A percentile compares a stretch with the other conserved stretches of the same genome.
These are phyloP conservation scores for Crypturellus tataupa DNA, from an alignment of 2,797 vertebrate genomes.

Conservation along the genomic window DNA sequence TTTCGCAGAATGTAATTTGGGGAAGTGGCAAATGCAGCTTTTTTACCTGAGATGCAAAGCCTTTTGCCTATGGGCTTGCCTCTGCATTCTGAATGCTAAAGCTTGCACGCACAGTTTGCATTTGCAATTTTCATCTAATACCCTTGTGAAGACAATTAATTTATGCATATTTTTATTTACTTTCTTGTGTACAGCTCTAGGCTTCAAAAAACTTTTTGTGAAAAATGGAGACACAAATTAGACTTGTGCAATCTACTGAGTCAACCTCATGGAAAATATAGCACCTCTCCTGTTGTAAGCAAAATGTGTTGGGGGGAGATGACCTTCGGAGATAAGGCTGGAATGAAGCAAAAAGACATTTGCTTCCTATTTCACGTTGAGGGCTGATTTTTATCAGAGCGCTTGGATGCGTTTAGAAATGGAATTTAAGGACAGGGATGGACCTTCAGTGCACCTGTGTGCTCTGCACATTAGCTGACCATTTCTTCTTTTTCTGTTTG, in stretches of 20 bases:
- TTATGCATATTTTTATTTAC: not conserved
- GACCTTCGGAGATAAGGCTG: constrained; percentile 77
- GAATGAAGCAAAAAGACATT: constrained; percentile 73
- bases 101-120: constrained; percentile 1
- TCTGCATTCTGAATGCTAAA: not conserved
- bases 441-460: constrained; percentile 44
- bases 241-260: constrained; percentile 53
- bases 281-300: constrained; percentile 57
- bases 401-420: constrained; percentile 68
- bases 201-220: not conserved
- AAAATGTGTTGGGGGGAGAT: constrained; percentile 69
- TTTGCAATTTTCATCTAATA: not conserved
- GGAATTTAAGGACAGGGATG: constrained; percentile 22
- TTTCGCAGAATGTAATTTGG: not conserved
- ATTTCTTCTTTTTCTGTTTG: constrained; percentile 34
- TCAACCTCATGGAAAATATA: constrained; percentile 42
- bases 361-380: constrained; percentile 58
- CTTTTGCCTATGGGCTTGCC: not conserved
- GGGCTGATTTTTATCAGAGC: constrained; percentile 78
- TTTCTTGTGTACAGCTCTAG: constrained; percentile 18
- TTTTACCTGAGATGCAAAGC: not conserved
- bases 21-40: not conserved
- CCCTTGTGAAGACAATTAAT: constrained; percentile 18
- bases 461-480: not conserved
- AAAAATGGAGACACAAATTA: constrained; percentile 34